phyloP scores from a whole-genome alignment of 2,113 vertebrate species.

The Pachypanchax playfairii region DNA sequence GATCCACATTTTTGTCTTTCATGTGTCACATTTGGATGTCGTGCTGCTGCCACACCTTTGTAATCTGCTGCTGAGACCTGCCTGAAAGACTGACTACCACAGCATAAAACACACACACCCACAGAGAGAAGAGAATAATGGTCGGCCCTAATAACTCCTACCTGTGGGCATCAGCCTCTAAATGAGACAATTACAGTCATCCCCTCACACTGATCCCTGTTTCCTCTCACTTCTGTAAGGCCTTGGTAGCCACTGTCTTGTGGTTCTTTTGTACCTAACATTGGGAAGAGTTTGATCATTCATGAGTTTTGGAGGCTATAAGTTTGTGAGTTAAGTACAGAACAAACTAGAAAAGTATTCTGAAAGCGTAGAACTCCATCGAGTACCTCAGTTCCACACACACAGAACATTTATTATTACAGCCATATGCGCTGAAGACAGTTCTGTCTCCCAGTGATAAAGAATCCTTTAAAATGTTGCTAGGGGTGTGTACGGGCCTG shows the following conservation, averaged over 20 bases:
- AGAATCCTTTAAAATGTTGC: too few relatives aligned
- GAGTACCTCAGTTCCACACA: too few relatives aligned
- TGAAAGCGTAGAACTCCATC: too few relatives aligned
- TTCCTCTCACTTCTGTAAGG: slow-evolving; percentile 50
- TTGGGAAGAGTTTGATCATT: slow-evolving; percentile 56
- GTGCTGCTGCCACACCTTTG: slow-evolving; percentile 87
- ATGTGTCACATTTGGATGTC: slow-evolving; percentile 89
- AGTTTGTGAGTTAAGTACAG: slow-evolving; percentile 29
- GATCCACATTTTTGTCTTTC: slow-evolving; percentile 93
- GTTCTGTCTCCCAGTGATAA: too few relatives aligned
- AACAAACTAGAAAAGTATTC: slow-evolving; percentile 9
- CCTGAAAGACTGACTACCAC: slow-evolving; percentile 53
- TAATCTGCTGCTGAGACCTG: slow-evolving; percentile 80
- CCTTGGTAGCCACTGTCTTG: slow-evolving; percentile 53
- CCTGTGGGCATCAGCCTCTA: slow-evolving; percentile 76
- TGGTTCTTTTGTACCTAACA: slow-evolving; percentile 52
- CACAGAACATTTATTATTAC: too few relatives aligned
- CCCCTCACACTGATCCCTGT: slow-evolving; percentile 63
- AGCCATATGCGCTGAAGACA: too few relatives aligned
- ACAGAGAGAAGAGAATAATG: slow-evolving; percentile 58
- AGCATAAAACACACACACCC: slow-evolving; percentile 75
- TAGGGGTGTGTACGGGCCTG: too few relatives aligned
- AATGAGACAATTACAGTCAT: slow-evolving; percentile 80
- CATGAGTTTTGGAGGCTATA: slow-evolving; percentile 13
- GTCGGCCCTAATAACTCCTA: slow-evolving; percentile 72